A percentile compares a stretch with the other conserved stretches of the same genome.
phyloP scores from a whole-genome alignment of 2,113 vertebrate genomes.

The Rhinoptilus africanus region DNA sequence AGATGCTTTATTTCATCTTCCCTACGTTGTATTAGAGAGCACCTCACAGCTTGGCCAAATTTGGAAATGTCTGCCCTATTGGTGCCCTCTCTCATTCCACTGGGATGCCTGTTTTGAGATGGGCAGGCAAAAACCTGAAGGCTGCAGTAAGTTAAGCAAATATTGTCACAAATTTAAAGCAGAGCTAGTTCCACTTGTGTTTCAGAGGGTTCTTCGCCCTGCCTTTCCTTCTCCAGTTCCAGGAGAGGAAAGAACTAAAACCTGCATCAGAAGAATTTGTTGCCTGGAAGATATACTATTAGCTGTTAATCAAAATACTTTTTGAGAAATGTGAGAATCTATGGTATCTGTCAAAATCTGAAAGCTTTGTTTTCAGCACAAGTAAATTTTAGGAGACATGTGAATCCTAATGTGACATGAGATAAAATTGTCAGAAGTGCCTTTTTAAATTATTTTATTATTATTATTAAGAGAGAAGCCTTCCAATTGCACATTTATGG shows the following conservation, averaged over 20 bases:
- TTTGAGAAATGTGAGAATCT: background rate
- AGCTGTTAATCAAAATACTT: background rate
- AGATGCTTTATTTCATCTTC: background rate
- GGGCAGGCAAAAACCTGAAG: background rate
- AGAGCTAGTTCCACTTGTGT: background rate
- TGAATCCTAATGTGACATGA: background rate
- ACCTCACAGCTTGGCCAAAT: background rate
- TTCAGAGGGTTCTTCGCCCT: background rate
- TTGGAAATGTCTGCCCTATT: background rate
- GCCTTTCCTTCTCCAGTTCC: background rate
- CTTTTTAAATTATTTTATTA: background rate
- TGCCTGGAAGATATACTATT: background rate
- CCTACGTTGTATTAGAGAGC: rapidly evolving
- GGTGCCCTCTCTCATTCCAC: background rate
- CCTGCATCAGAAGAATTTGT: background rate
- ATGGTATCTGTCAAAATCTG: background rate
- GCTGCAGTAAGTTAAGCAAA: background rate
- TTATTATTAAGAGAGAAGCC: background rate
- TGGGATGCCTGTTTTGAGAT: background rate
- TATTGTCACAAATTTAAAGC: background rate
- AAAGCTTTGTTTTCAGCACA: background rate
- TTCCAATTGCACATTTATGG: background rate
- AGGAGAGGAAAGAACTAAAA: background rate
- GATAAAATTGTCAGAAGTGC: background rate
- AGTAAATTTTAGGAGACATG: background rate